phyloP scores from a whole-genome alignment of 2,888 invertebrate species.

The Cremastinae sp. region DNA sequence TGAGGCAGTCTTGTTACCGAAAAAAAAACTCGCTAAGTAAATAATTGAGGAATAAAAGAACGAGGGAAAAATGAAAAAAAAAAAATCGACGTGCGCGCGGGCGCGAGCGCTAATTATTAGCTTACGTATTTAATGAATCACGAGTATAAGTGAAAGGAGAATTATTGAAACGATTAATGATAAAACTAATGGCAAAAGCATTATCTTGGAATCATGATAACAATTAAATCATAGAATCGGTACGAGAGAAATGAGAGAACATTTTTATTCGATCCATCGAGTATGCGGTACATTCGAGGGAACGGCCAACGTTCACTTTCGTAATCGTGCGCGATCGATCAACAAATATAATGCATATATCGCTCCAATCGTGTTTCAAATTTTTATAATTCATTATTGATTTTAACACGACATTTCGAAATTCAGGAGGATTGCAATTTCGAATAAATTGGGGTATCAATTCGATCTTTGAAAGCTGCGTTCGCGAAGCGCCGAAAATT shows the following conservation, averaged over 20 bases:
- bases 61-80: neutral
- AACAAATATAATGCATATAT: slow-evolving; percentile 54
- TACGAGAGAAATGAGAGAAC: slow-evolving; percentile 22
- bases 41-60: slow-evolving; percentile 32
- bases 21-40: slow-evolving; percentile 48
- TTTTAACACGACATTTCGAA: neutral
- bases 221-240: slow-evolving; percentile 48
- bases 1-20: slow-evolving; percentile 43
- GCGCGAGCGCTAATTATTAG: slow-evolving; percentile 51
- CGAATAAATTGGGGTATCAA: too few relatives aligned
- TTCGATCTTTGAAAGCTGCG: neutral
- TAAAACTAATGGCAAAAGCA: slow-evolving; percentile 19
- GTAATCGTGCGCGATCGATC: slow-evolving; percentile 15
- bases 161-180: neutral
- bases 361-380: slow-evolving; percentile 31
- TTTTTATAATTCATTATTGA: slow-evolving; percentile 18
- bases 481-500: neutral
- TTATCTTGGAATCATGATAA: slow-evolving; percentile 43
- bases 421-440: too few relatives aligned
- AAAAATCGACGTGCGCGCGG: slow-evolving; percentile 55
- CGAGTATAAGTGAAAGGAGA: neutral
- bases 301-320: slow-evolving; percentile 41
- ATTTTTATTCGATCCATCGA: slow-evolving; percentile 34
- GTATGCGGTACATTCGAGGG: slow-evolving; percentile 35
- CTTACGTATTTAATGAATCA: slow-evolving; percentile 33